Evolutionary conservation across 1,140 invertebrate species (phyloP).

Genomic region (Colletes gigas): DNA sequence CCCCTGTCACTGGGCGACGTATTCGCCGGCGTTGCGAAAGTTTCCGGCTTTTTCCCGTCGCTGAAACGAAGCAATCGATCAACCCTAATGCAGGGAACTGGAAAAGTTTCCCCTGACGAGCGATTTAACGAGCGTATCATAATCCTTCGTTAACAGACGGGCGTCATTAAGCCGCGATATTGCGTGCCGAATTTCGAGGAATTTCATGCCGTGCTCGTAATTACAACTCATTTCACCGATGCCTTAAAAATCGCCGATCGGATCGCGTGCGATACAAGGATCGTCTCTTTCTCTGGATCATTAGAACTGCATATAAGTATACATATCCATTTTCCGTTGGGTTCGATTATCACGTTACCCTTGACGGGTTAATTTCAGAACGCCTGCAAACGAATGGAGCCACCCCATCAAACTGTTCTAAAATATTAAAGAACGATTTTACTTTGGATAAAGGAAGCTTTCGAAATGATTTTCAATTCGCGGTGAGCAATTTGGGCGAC

Average conservation of each 20-base stretch:
- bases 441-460: no score
- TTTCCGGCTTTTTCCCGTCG: slow-evolving; percentile 14
- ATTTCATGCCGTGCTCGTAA: slow-evolving; percentile 16
- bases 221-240: background rate
- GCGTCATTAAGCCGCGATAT: slow-evolving; percentile 52
- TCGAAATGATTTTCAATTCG: background rate
- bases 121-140: slow-evolving; percentile 64
- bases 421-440: no score
- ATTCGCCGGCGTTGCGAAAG: background rate
- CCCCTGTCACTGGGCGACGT: slow-evolving; percentile 9
- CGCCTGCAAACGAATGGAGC: no score
- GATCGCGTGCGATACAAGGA: no score
- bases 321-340: background rate
- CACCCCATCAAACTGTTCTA: no score
- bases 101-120: slow-evolving; percentile 56
- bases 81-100: slow-evolving; percentile 45
- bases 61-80: slow-evolving; percentile 48
- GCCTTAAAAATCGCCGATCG: slow-evolving; percentile 5
- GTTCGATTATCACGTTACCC: no score
- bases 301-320: background rate
- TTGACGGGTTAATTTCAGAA: no score
- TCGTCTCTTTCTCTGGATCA: no score
- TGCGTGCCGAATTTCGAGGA: slow-evolving; percentile 36
- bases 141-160: slow-evolving; percentile 55
- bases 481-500: background rate